A percentile compares a stretch with the other conserved stretches of the same genome.
These are phyloP conservation scores for Antrozous pallidus DNA, from an alignment of 2,797 vertebrate species.

Conservation along the genomic window DNA sequence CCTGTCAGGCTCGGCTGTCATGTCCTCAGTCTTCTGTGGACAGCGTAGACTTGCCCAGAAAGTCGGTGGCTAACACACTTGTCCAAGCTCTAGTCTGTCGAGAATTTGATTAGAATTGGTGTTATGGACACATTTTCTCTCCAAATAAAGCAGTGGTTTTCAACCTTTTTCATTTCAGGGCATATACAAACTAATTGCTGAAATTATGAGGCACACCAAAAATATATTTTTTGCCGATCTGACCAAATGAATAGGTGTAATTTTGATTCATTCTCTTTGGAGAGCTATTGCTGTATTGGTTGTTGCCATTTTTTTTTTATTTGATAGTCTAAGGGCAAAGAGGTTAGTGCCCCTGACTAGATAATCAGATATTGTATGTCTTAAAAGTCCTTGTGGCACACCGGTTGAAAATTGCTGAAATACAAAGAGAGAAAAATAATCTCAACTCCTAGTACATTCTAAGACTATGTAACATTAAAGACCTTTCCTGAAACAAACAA, in stretches of 20 bases:
- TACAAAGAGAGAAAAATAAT: neutral
- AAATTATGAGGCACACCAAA: neutral
- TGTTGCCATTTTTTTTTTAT: too few species aligned
- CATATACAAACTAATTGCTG: neutral
- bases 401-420: neutral
- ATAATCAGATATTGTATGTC: neutral
- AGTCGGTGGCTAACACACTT: neutral
- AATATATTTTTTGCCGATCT: neutral
- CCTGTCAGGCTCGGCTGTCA: rapidly evolving
- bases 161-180: neutral
- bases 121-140: neutral
- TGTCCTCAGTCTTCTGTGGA: neutral
- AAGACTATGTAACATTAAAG: neutral
- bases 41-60: neutral
- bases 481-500: neutral
- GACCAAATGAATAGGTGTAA: too few species aligned
- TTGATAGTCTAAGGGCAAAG: too few species aligned
- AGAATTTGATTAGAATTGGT: neutral
- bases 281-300: too few species aligned
- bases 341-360: too few species aligned
- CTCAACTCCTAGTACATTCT: neutral
- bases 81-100: neutral
- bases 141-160: neutral
- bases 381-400: neutral
- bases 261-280: too few species aligned